Evolutionary conservation across 2,888 invertebrate species (phyloP).

Genomic region (Lordiphosa fenestrarum): DNA sequence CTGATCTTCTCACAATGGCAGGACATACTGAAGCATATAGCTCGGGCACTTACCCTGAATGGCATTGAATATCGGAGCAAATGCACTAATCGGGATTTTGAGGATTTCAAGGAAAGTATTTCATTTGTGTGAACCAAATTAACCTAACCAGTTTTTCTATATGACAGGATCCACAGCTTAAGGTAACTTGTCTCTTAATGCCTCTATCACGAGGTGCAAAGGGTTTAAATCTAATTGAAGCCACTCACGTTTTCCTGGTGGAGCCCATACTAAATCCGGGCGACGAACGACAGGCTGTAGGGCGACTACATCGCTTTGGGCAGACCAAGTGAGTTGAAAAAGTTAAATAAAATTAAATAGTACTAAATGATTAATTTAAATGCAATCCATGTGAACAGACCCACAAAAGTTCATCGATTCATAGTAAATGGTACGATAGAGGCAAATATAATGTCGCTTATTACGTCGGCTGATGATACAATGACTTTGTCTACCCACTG

Average conservation of each 20-base stretch:
- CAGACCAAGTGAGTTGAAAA: conserved; percentile 83
- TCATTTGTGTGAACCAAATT: not conserved
- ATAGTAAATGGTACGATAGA: conserved; percentile 86
- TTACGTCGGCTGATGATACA: conserved; percentile 77
- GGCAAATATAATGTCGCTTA: conserved; percentile 82
- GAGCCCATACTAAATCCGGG: conserved; percentile 88
- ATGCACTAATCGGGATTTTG: conserved; percentile 75
- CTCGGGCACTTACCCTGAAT: conserved; percentile 69
- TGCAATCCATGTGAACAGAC: conserved; percentile 52
- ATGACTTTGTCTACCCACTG: conserved; percentile 64
- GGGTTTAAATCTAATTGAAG: conserved; percentile 89
- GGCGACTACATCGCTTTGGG: conserved; percentile 89
- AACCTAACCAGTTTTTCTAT: not conserved
- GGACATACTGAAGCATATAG: conserved; percentile 72
- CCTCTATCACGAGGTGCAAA: conserved; percentile 86
- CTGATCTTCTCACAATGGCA: conserved; percentile 86
- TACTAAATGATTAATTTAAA: not conserved
- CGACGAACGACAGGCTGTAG: conserved; percentile 88
- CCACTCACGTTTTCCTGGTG: conserved; percentile 87
- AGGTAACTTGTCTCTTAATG: conserved; percentile 84
- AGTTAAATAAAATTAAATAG: not conserved
- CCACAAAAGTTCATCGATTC: conserved; percentile 87
- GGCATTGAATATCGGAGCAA: conserved; percentile 62
- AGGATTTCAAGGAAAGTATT: conserved; percentile 81
- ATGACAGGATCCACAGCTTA: conserved; percentile 77